These are phyloP conservation scores for Hepsetus odoe DNA, from an alignment of 2,113 vertebrate genomes.

Conservation along the genomic window DNA sequence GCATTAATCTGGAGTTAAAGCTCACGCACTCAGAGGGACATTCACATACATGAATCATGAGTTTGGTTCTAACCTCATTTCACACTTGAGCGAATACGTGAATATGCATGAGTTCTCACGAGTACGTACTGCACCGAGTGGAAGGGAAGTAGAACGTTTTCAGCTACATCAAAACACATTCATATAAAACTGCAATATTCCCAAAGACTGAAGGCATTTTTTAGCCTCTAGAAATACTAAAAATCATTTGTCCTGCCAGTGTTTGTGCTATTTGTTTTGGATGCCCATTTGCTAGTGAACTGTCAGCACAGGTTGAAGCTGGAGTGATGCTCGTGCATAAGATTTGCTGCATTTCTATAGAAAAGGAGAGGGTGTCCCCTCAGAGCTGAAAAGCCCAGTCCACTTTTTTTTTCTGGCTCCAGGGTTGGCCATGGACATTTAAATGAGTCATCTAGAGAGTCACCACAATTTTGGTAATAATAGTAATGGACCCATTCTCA, in stretches of 20 bases:
- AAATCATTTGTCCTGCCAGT: background rate
- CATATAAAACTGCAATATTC: background rate
- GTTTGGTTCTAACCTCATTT: slow-evolving; percentile 36
- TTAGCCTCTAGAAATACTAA: background rate
- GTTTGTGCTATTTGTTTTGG: background rate
- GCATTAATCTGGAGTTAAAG: background rate
- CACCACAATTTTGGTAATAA: too few species aligned
- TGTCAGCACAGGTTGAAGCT: background rate
- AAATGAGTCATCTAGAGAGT: too few species aligned
- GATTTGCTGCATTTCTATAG: slow-evolving; percentile 13
- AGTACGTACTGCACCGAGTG: background rate
- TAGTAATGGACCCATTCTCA: too few species aligned
- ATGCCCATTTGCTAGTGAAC: background rate
- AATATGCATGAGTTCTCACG: slow-evolving; percentile 26
- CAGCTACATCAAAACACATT: slow-evolving; percentile 5
- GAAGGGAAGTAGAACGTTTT: background rate
- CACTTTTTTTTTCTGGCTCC: too few species aligned
- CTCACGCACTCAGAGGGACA: background rate
- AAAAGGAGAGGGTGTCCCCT: background rate
- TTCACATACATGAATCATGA: slow-evolving; percentile 26
- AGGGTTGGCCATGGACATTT: too few species aligned
- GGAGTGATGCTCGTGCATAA: slow-evolving; percentile 2
- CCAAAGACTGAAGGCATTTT: background rate
- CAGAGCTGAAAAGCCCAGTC: too few species aligned
- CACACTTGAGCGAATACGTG: slow-evolving; percentile 8